phyloP scores from a whole-genome alignment of 2,888 invertebrate genomes.

The Ophioninae sp. region DNA sequence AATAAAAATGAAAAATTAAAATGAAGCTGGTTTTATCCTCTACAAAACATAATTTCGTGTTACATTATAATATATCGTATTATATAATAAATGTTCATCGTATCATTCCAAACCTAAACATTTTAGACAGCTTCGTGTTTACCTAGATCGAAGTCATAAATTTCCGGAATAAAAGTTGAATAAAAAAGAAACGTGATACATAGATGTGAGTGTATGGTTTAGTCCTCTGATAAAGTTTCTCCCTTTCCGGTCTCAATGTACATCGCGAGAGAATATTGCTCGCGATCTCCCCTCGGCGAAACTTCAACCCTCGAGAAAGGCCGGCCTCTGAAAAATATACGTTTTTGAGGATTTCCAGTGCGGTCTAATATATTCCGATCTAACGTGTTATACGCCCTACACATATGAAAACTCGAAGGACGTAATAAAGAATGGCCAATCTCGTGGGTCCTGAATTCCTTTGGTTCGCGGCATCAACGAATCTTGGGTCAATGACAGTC shows the following conservation, averaged over 20 bases:
- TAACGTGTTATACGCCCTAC: not conserved
- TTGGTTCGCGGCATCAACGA: conserved; percentile 55
- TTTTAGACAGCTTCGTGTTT: too few relatives aligned
- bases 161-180: conserved; percentile 33
- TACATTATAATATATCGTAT: too few relatives aligned
- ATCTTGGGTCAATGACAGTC: conserved; percentile 65
- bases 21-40: too few relatives aligned
- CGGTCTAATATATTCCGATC: conserved; percentile 20
- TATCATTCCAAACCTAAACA: too few relatives aligned
- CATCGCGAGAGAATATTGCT: conserved; percentile 14
- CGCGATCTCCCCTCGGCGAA: conserved; percentile 29
- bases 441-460: conserved; percentile 57
- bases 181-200: not conserved
- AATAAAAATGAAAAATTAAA: too few relatives aligned
- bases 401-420: not conserved
- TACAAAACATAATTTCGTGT: too few relatives aligned
- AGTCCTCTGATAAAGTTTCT: not conserved
- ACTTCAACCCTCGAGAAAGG: conserved; percentile 31
- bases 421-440: conserved; percentile 61
- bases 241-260: conserved; percentile 6
- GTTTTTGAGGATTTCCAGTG: conserved; percentile 40
- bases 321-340: conserved; percentile 38
- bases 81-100: too few relatives aligned
- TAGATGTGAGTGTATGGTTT: not conserved
- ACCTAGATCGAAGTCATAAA: not conserved